Base-by-base conservation (phyloP, 2,888 invertebrate species). In the Allophyes oxyacanthae region DNA sequence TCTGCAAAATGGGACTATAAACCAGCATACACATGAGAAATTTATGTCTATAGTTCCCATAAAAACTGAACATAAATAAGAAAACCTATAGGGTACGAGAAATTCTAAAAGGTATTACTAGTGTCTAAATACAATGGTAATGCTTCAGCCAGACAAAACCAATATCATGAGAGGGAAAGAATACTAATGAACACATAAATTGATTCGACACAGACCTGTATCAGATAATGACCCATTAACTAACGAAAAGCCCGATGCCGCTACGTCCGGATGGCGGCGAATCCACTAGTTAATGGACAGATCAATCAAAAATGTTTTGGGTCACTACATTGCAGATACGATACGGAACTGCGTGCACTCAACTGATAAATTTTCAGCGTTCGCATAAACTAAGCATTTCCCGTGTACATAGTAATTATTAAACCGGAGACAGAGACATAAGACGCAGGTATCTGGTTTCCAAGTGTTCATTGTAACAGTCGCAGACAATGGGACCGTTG, bases 391-490 rank as follows among this genome's bases (percentile, higher is more conserved):
- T 75, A 75, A 71, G 69, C 54, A 75, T 78, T 81, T 84, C 83
- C 80, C 80, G 79, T 75, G 68, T 65, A 72, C 71, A 57, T 69
- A 77, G 84, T 86, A 85, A 87, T 86, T 83, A 88, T 84, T 84
- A 84, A 83, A 86, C 78, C 77, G 73, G 84, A 88, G 87, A 84
- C 77, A 75, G 77, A 80, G 79, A 87, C 82, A 85, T 72, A 88
- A 90, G 89, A 88, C 81, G 85, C 76, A 79, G 82, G 83, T 90
- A 90, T 93, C 90, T 86, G 85, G 88, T 94, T 92, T 87, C 92
- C 82, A 85, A 88, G 87, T 87, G 87, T 82, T 85, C 90, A 90
- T 92, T 92, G 91, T 91, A 87, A 65, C 78, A 78, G 71, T 73
- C 71, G 65, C 77, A 78, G 71, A 91, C 90, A 92, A 92, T 91